Evolutionary conservation across 2,797 vertebrate species (phyloP).

Genomic region (Siniperca undulata): DNA sequence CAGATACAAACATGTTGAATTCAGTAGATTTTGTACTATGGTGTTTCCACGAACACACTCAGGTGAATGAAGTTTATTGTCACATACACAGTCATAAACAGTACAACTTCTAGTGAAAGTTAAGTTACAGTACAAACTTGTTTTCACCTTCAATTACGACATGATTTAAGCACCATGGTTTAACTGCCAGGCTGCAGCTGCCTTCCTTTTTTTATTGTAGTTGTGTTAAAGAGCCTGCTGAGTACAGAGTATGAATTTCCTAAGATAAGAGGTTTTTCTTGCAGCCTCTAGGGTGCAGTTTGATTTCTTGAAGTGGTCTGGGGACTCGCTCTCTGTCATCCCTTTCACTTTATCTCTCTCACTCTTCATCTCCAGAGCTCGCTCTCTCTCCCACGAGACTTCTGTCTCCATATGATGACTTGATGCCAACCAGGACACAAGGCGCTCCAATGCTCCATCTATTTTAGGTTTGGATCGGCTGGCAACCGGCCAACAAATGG

Average conservation of each 20-base stretch:
- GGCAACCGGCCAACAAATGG: conserved; percentile 59
- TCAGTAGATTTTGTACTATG: conserved; percentile 25
- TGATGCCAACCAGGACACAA: conserved; percentile 87
- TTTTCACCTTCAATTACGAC: conserved; percentile 49
- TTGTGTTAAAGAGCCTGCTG: conserved; percentile 3
- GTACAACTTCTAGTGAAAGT: too few relatives aligned
- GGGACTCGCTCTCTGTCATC: conserved; percentile 52
- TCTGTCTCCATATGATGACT: conserved; percentile 59
- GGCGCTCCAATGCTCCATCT: conserved; percentile 64
- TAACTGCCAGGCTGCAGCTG: conserved; percentile 42
- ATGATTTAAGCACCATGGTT: conserved; percentile 50
- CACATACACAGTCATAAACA: too few relatives aligned
- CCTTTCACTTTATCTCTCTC: conserved; percentile 51
- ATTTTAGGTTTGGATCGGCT: conserved; percentile 63
- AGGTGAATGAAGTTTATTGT: neutral
- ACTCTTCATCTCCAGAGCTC: conserved; percentile 27
- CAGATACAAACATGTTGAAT: conserved; percentile 56
- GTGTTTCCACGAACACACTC: conserved; percentile 20
- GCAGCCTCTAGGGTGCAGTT: conserved; percentile 49
- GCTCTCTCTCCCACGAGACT: conserved; percentile 50
- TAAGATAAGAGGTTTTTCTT: conserved; percentile 49
- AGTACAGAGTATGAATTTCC: conserved; percentile 42
- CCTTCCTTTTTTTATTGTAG: conserved; percentile 37
- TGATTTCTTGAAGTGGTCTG: conserved; percentile 44
- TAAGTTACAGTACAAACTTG: conserved; percentile 41